Base-by-base conservation (phyloP, 2,113 vertebrate genomes). In the Eptatretus burgeri region DNA sequence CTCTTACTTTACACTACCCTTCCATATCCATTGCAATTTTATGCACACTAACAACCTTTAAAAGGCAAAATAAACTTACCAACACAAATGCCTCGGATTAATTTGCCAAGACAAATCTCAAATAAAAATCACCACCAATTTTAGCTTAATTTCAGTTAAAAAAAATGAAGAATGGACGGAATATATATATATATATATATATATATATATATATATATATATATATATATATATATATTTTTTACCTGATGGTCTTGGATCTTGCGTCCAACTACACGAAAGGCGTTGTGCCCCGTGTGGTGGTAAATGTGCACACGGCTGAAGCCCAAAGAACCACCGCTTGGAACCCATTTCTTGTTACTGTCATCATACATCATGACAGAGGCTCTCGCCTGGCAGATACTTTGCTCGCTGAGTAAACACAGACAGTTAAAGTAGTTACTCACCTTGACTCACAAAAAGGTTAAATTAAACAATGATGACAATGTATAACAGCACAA, bases 291-390 rank as follows among this genome's bases (percentile, higher is more conserved):
- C 72, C 91, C 91, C 5, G 91, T 95, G 67, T 94, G 91, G 71
- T 98, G 91, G 74, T 98, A 98, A 67, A 98, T 98, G 68, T 95
- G 89, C 70, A 98, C 89, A 74, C 89, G 76, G 79, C 89, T 98
- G 76, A 98, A 94, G 64, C 91, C 91, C 2, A 87, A 84, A 20
- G 91, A 88, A 56, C 89, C 89, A 10, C 91, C 89, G 27, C 88
- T 87, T 13, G 91, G 87, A 68, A 98, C 81, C 89, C 91, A 98
- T 73, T 98, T 98, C 79, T 95, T 94, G 70, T 94, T 98, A 80
- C 81, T 80, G 70, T 98, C 91, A 20, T 98, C 91, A 1, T 95
- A 98, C 69, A 98, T 86, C 91, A 98, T 98, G 66, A 98, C 87
- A 64, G 91, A 88, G 68, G 91, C 89, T 74, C 89, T 80, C 14